Conservation (phyloP, 2,113 vertebrate genomes). For the Peucedramus taeniatus region DNA sequence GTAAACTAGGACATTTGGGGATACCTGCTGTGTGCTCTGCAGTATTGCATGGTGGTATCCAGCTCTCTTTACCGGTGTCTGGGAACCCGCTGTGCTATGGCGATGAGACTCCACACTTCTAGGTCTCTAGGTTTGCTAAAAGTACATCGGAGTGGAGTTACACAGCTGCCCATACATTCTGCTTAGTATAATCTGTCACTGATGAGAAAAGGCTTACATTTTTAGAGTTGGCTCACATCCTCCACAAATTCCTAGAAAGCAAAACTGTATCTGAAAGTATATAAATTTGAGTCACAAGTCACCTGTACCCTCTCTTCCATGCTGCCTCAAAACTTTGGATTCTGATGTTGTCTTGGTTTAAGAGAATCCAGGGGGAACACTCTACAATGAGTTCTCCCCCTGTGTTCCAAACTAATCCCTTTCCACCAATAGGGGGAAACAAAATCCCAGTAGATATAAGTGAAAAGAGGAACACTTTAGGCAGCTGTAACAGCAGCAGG, state of each 20-base stretch:
- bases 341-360: neutral
- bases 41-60: accelerated
- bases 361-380: neutral
- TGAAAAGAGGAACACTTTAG: neutral
- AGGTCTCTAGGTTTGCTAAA: neutral
- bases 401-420: neutral
- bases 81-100: neutral
- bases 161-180: neutral
- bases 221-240: neutral
- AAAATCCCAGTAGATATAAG: neutral
- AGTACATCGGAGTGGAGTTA: neutral
- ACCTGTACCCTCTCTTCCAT: neutral
- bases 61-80: neutral
- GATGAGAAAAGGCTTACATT: neutral
- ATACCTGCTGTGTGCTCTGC: neutral
- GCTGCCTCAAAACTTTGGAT: neutral
- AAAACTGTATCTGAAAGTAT: neutral
- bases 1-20: neutral
- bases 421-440: neutral
- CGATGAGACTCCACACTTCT: accelerated
- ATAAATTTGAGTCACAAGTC: neutral
- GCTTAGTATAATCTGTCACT: neutral
- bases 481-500: neutral
- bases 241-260: neutral
- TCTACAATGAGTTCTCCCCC: neutral